Percentiles rank a stretch among this genome's conserved stretches.
Evolutionary conservation across 1,140 invertebrate species (phyloP).

Genomic region (Eriocheir sinensis): DNA sequence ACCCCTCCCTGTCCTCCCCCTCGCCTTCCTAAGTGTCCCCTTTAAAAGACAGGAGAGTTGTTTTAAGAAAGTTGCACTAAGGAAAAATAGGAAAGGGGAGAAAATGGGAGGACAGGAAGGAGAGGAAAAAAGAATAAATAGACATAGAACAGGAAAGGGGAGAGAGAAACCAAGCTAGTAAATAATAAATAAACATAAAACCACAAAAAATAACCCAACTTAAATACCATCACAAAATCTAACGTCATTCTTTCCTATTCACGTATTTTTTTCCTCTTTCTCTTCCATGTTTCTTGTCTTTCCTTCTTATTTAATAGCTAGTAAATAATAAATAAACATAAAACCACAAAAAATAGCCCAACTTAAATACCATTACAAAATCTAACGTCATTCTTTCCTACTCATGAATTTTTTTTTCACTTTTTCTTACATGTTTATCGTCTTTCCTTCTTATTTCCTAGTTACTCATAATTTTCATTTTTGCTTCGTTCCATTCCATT

Average conservation of each 20-base stretch:
- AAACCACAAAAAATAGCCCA: not conserved
- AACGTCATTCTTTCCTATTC: not conserved
- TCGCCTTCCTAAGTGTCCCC: too few species aligned
- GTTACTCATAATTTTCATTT: too few species aligned
- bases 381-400: too few species aligned
- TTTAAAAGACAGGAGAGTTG: not conserved
- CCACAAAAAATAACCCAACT: not conserved
- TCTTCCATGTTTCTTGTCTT: too few species aligned
- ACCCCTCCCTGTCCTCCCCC: not conserved
- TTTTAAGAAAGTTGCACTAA: constrained; percentile 52
- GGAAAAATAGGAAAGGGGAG: constrained; percentile 38
- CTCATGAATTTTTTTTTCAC: not conserved
- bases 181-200: not conserved
- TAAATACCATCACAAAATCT: not conserved
- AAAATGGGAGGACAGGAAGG: not conserved
- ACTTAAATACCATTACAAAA: not conserved
- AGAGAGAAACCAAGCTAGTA: not conserved
- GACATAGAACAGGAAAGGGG: not conserved
- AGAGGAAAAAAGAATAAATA: not conserved
- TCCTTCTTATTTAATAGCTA: too few species aligned
- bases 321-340: too few species aligned
- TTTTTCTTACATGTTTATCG: too few species aligned
- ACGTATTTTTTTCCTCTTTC: not conserved
- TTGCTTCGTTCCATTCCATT: too few species aligned
- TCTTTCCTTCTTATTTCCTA: too few species aligned